Base-by-base conservation (phyloP, 2,888 invertebrate species). In the Neelides folsomi region DNA sequence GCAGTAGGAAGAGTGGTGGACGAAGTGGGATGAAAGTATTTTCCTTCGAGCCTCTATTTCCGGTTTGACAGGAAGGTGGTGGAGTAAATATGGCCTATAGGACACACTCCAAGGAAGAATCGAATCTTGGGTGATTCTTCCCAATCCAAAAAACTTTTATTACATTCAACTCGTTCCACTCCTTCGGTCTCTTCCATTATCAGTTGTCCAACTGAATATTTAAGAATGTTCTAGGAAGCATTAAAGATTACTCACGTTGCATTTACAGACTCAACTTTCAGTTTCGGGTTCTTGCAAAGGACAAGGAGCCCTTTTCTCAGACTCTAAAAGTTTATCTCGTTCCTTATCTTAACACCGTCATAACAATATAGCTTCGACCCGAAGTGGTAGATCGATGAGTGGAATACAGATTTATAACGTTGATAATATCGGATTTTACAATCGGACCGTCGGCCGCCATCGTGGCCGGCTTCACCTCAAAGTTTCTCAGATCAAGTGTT, bases 21-120 rank as follows among this genome's bases (percentile, higher is more conserved):
- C 36, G 34, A 10, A 27, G 13, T 34, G 16, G 45, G 36, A 45
- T 38, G 44, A 52, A 50, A 54, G 51, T 57, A 52, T 52, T 57
- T 57, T 52, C 50, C 45, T 50, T 54, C 54, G 48, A 56, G 56
- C 50, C 50, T 52, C 45, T 48, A 52, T 44, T 57, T 57, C 57
- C 57, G 57, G 57, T 57, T 56, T 56, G 53, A 47, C 54, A 54
- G 57, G 51, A 57, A 54, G 57, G 54, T 48, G 48, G 45, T 19
- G 49, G 51, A 56, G 53, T 53, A 56, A 56, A 56, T 56, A 56
- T 53, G 45, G 51, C 45, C 16, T 27, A 47, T 43, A 34, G 45
- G 51, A 46, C 42, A 43, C 45, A 41, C 27, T 34, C 16, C 7
- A n/a, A 39, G 48, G 15, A 3, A 38, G 36, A 13, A 37, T 13